These are phyloP conservation scores for Agrotis clavis DNA, from an alignment of 2,888 invertebrate species.

Conservation along the genomic window DNA sequence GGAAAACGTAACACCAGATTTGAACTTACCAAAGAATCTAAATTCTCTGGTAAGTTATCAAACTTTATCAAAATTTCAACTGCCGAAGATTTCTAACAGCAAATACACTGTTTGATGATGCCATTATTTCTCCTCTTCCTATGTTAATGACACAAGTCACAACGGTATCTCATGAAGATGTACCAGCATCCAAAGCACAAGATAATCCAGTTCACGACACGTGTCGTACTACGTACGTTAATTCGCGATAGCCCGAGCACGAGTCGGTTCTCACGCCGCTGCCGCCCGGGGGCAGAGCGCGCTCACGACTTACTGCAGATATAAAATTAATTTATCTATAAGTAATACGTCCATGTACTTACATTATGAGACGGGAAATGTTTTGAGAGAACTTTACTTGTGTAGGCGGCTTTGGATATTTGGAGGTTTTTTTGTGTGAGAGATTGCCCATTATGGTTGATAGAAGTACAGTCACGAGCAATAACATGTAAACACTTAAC, in stretches of 20 bases:
- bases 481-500: too few species aligned
- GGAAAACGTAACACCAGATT: too few species aligned
- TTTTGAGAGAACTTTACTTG: conserved; percentile 44
- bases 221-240: conserved; percentile 68
- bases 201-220: conserved; percentile 68
- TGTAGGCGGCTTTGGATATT: conserved; percentile 44
- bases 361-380: conserved; percentile 54
- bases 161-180: conserved; percentile 54
- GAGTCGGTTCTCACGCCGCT: conserved; percentile 86
- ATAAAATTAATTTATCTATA: conserved; percentile 91
- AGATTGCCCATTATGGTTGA: neutral
- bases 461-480: too few species aligned
- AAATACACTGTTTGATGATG: neutral
- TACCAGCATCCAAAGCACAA: conserved; percentile 45
- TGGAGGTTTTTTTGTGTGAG: conserved; percentile 1
- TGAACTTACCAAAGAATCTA: too few species aligned
- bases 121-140: neutral
- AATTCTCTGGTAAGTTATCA: neutral
- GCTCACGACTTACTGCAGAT: conserved; percentile 87
- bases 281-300: conserved; percentile 87
- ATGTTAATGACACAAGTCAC: conserved; percentile 37
- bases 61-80: neutral
- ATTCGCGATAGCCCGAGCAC: conserved; percentile 68
- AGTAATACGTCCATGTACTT: conserved; percentile 77
- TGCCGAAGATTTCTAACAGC: neutral